A percentile compares a stretch with the other conserved stretches of the same genome.
phyloP scores from a whole-genome alignment of 2,113 vertebrate species.

The Protobothrops flavoviridis region DNA sequence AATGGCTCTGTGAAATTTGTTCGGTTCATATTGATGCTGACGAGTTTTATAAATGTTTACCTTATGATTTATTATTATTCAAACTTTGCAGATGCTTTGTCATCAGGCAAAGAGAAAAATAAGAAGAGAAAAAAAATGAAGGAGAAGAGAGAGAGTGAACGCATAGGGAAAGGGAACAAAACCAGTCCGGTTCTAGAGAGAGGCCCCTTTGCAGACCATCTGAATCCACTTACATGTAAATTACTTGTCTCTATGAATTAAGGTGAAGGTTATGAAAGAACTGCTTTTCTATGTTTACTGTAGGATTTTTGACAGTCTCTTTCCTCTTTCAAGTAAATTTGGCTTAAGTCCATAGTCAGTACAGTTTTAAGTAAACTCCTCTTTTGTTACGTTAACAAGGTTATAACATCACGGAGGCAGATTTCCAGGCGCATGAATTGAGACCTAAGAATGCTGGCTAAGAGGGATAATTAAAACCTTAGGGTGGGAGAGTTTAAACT shows the following conservation, averaged over 20 bases:
- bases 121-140: constrained; percentile 22
- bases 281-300: constrained; percentile 83
- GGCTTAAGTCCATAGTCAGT: constrained; percentile 83
- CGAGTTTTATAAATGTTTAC: constrained; percentile 71
- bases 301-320: constrained; percentile 88
- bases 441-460: constrained; percentile 66
- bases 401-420: constrained; percentile 82
- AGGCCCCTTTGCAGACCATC: constrained; percentile 76
- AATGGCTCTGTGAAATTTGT: constrained; percentile 56
- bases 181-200: constrained; percentile 59
- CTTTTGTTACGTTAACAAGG: constrained; percentile 88
- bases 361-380: constrained; percentile 87
- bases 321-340: constrained; percentile 91
- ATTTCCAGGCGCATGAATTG: constrained; percentile 78
- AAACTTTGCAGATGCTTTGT: constrained; percentile 66
- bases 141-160: not conserved
- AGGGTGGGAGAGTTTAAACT: constrained; percentile 70
- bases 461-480: constrained; percentile 79
- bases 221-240: constrained; percentile 91
- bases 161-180: constrained; percentile 51
- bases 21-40: constrained; percentile 65
- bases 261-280: constrained; percentile 82
- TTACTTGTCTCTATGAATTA: constrained; percentile 88
- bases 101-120: constrained; percentile 61
- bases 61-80: constrained; percentile 68